Percentiles rank a stretch among this genome's conserved stretches.
These are phyloP conservation scores for Lamellibrachia columna DNA, from an alignment of 2,888 invertebrate genomes.

Conservation along the genomic window DNA sequence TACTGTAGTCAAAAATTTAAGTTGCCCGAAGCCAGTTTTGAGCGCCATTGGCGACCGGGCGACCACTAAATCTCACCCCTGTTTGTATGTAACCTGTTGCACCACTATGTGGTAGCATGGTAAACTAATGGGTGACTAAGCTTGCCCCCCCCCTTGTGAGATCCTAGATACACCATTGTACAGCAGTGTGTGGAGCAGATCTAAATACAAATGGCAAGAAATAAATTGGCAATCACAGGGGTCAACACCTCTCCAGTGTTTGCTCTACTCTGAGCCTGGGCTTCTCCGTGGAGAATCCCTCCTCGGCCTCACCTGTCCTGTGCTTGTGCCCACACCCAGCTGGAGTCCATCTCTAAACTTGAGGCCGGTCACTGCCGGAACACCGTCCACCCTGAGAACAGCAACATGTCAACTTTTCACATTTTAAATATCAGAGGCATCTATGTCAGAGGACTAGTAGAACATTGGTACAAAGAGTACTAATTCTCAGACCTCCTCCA, in stretches of 20 bases:
- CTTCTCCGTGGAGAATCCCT: neutral
- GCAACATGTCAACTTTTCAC: neutral
- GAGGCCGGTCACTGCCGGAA: slow-evolving; percentile 59
- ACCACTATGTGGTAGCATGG: too few species aligned
- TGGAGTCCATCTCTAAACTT: slow-evolving; percentile 67
- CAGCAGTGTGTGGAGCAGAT: neutral
- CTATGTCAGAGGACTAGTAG: neutral
- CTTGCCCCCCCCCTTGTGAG: too few species aligned
- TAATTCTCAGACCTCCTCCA: too few species aligned
- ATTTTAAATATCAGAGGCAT: neutral
- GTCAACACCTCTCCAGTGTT: neutral
- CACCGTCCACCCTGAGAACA: slow-evolving; percentile 44
- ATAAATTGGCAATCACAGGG: neutral
- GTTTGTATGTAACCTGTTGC: too few species aligned
- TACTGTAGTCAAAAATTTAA: too few species aligned
- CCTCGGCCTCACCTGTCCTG: slow-evolving; percentile 81
- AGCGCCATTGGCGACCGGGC: too few species aligned
- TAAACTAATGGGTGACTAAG: too few species aligned
- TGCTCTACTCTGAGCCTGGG: neutral
- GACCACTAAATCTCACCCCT: too few species aligned
- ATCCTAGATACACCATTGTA: too few species aligned
- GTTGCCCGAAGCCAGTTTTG: too few species aligned
- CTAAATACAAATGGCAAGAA: neutral
- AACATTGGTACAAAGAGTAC: neutral
- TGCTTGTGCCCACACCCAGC: slow-evolving; percentile 88